A percentile compares a stretch with the other conserved stretches of the same genome.
phyloP scores from a whole-genome alignment of 2,797 vertebrate species.

The Mormyrops boulengeri region DNA sequence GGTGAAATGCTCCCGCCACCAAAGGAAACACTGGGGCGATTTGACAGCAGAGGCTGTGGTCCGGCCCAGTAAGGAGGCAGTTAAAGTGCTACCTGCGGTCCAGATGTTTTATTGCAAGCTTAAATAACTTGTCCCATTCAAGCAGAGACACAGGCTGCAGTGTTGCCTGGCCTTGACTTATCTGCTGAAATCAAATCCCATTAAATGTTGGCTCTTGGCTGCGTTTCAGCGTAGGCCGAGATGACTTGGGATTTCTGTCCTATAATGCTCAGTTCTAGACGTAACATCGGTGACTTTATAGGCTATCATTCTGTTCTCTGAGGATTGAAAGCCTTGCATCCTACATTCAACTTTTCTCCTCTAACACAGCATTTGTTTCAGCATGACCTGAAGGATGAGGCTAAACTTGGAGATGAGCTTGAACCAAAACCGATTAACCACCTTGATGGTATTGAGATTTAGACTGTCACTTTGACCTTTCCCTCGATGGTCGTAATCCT shows the following conservation, averaged over 20 bases:
- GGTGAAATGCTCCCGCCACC: conserved; percentile 41
- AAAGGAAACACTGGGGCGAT: conserved; percentile 33
- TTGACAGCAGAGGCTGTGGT: conserved; percentile 25
- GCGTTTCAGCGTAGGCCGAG: background rate
- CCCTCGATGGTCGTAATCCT: background rate
- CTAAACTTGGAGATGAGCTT: background rate
- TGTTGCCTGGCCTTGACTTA: background rate
- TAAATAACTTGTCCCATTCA: background rate
- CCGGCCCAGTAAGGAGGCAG: conserved; percentile 29
- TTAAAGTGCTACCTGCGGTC: background rate
- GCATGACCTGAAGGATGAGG: conserved; percentile 15
- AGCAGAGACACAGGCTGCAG: background rate
- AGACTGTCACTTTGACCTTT: conserved; percentile 32
- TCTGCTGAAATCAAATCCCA: background rate
- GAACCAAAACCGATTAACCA: background rate
- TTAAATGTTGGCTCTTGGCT: background rate
- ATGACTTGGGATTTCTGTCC: background rate
- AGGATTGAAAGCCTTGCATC: background rate
- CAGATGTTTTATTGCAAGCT: background rate
- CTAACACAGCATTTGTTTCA: conserved; percentile 21
- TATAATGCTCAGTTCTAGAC: background rate
- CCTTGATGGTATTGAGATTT: conserved; percentile 24
- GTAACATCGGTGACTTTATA: background rate
- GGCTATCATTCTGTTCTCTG: background rate
- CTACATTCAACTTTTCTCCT: background rate